Evolutionary conservation across 2,888 invertebrate genomes (phyloP), one percentile per base, ranked within the genome.

Genomic region (Apodemia mormo): DNA sequence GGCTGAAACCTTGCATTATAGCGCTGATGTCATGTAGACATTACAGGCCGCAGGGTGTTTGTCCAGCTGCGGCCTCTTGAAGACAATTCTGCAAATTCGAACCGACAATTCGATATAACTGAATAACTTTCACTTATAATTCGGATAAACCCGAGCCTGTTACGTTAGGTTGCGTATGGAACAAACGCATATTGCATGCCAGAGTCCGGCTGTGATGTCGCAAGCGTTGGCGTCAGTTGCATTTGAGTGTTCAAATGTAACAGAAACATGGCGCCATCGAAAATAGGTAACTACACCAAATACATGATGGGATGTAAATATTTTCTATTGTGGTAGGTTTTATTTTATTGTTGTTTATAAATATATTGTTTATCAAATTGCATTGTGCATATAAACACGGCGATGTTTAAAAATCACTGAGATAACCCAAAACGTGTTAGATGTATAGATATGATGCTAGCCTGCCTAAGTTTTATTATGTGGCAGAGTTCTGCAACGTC

Each of bases 41-140:
- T 77, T 77, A 76, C 80, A 43, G 68, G 70, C 66, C 58, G 71
- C 76, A 72, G 73, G 75, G 72, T 85, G 82, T 92, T 92, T 89
- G 82, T 73, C 74, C 92, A 92, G 89, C 88, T 92, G 92, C 82
- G 87, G 87, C 89, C 90, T 90, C 89, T 88, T 84, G 77, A 77
- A 79, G 77, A 81, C 79, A 74, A 81, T 82, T 78, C 80, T 69
- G 67, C 70, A 71, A 69, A 75, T 76, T 77, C 75, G 73, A 73
- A 77, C 76, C 75, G 74, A 75, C 71, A 70, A 65, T 67, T 61
- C 65, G 61, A 74, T 67, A 66, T 69, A 69, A 71, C 69, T 56
- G 68, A 58, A 72, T 71, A 73, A 78, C 80, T 80, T 80, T 80
- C 79, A 79, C 78, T 76, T 68, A 71, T 72, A 72, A 67, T 73